phyloP scores from a whole-genome alignment of 2,797 vertebrate species.

The Arrhamphus sclerolepis region DNA sequence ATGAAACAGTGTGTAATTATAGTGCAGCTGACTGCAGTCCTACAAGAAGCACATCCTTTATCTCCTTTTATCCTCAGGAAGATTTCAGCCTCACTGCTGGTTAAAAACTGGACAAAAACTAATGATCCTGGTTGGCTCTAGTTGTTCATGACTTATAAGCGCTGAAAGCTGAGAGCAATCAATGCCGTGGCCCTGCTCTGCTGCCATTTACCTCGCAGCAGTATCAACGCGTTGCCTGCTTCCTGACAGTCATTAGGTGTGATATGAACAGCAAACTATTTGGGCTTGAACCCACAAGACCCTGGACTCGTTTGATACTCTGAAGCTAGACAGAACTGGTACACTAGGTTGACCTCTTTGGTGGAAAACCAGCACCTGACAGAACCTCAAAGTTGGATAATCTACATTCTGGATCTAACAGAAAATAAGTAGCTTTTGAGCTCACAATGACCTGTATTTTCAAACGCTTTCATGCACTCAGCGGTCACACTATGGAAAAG shows the following conservation, averaged over 20 bases:
- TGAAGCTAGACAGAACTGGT: conserved; percentile 2
- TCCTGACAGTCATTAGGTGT: conserved; percentile 34
- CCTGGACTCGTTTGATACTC: conserved; percentile 31
- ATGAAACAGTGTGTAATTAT: conserved; percentile 22
- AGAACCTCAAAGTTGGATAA: not conserved
- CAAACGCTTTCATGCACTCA: too few species aligned
- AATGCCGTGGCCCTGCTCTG: conserved; percentile 46
- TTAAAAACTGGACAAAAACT: conserved; percentile 28
- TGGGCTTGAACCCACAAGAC: conserved; percentile 29
- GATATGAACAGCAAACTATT: conserved; percentile 29
- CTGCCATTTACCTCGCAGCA: conserved; percentile 65
- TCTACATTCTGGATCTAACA: not conserved
- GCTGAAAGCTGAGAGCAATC: conserved; percentile 46
- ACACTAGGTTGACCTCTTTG: not conserved
- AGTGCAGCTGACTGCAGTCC: conserved; percentile 9
- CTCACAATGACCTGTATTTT: too few species aligned
- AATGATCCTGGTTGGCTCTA: conserved; percentile 24
- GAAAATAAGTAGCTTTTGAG: too few species aligned
- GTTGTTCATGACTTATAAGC: conserved; percentile 47
- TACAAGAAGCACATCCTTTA: conserved; percentile 14
- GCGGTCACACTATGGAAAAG: too few species aligned
- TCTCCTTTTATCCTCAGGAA: not conserved
- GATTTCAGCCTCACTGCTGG: conserved; percentile 6
- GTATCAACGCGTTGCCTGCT: conserved; percentile 1
- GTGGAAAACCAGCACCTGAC: not conserved